phyloP scores from a whole-genome alignment of 2,797 vertebrate genomes.

The Erpetoichthys calabaricus region DNA sequence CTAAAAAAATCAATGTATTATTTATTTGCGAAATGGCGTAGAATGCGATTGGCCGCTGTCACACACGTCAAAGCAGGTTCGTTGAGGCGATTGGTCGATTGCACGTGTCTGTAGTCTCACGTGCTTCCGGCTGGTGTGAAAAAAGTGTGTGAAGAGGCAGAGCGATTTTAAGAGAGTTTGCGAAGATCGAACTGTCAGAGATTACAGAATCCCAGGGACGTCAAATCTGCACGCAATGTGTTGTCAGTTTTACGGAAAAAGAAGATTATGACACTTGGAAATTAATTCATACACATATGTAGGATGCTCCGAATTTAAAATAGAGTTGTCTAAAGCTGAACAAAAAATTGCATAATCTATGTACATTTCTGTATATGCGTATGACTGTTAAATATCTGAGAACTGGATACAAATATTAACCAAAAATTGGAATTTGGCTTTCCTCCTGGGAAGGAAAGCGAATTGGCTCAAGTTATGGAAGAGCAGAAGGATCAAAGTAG shows the following conservation, averaged over 20 bases:
- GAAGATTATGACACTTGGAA: conserved; percentile 47
- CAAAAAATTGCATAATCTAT: conserved; percentile 22
- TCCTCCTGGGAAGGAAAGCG: conserved; percentile 20
- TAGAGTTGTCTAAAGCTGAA: conserved; percentile 11
- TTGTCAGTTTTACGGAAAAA: conserved; percentile 39
- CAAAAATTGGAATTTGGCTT: conserved; percentile 53
- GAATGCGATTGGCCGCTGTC: conserved; percentile 54
- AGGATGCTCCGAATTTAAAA: conserved; percentile 46
- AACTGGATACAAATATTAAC: conserved; percentile 41
- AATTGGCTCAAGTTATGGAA: conserved; percentile 57
- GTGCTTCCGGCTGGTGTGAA: conserved; percentile 73
- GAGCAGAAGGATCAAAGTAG: conserved; percentile 69
- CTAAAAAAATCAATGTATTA: conserved; percentile 31
- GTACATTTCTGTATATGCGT: conserved; percentile 14
- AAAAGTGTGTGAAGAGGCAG: conserved; percentile 47
- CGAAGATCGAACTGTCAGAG: conserved; percentile 65
- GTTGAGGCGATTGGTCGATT: conserved; percentile 53
- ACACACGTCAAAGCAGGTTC: conserved; percentile 44
- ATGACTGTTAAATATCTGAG: conserved; percentile 16
- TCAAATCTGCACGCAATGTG: conserved; percentile 28
- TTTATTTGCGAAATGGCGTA: conserved; percentile 40
- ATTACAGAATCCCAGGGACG: conserved; percentile 39
- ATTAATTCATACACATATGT: conserved; percentile 27
- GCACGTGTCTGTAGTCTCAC: conserved; percentile 68
- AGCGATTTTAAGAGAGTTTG: conserved; percentile 75